Evolutionary conservation across 2,113 vertebrate species (phyloP).

Genomic region (Neolamprologus sp.): DNA sequence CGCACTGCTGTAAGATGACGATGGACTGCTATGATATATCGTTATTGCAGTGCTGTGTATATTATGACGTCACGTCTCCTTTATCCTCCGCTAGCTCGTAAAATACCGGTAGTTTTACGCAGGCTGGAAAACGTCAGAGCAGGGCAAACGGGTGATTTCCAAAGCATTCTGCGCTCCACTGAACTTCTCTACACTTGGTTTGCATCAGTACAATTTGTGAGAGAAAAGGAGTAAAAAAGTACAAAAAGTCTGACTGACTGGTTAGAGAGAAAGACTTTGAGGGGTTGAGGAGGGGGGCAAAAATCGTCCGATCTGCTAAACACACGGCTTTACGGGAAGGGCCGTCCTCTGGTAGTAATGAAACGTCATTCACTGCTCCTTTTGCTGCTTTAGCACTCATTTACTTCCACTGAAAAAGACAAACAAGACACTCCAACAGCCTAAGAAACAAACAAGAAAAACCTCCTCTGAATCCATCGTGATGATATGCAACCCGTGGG

Average conservation of each 20-base stretch:
- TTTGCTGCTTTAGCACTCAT: not conserved
- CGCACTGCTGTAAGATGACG: conserved; percentile 6
- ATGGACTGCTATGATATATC: not conserved
- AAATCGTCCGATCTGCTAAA: conserved; percentile 30
- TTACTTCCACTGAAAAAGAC: conserved; percentile 45
- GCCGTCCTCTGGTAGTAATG: conserved; percentile 3
- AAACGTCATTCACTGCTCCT: conserved; percentile 18
- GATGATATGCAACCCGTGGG: conserved; percentile 56
- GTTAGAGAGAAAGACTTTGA: conserved; percentile 19
- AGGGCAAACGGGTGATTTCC: not conserved
- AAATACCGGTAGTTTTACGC: not conserved
- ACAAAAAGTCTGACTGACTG: conserved; percentile 55
- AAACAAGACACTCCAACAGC: not conserved
- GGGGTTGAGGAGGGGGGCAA: not conserved
- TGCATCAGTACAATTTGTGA: conserved; percentile 4
- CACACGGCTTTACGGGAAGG: conserved; percentile 5
- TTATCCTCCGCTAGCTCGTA: not conserved
- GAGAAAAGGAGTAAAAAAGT: conserved; percentile 63
- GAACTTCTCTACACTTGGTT: conserved; percentile 31
- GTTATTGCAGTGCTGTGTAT: conserved; percentile 13
- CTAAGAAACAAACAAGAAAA: not conserved
- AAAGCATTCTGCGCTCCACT: not conserved
- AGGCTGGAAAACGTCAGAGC: not conserved
- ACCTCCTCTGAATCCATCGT: not conserved
- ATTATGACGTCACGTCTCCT: not conserved